These are phyloP conservation scores for Petrocephalus schoutedeni DNA, from an alignment of 2,797 vertebrate species.

Conservation along the genomic window DNA sequence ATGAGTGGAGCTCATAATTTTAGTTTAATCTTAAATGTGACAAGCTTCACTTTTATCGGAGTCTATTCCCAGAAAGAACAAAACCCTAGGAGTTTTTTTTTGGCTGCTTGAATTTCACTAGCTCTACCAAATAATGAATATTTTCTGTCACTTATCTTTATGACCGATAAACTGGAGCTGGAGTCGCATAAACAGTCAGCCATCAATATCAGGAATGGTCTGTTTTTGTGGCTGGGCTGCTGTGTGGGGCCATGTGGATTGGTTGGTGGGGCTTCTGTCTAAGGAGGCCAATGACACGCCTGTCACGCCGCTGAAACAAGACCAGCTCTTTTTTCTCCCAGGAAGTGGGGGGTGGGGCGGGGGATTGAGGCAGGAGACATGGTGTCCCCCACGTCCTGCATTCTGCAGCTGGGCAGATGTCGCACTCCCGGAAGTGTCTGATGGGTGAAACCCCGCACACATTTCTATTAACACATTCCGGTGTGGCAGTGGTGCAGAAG, in stretches of 20 bases:
- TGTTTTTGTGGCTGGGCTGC: neutral
- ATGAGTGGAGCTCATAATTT: neutral
- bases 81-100: neutral
- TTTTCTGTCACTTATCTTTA: neutral
- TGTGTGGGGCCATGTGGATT: neutral
- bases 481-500: neutral
- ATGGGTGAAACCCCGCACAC: neutral
- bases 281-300: neutral
- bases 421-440: neutral
- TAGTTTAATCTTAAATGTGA: neutral
- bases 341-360: neutral
- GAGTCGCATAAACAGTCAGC: neutral
- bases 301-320: neutral
- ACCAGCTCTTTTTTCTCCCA: constrained; percentile 5
- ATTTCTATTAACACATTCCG: neutral
- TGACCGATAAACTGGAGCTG: neutral
- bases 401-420: neutral
- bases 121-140: neutral
- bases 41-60: neutral
- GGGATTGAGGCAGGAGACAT: neutral
- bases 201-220: neutral
- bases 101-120: neutral
- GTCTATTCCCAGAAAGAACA: neutral
- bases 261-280: neutral
- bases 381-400: neutral